phyloP scores from a whole-genome alignment of 2,888 invertebrate species.

The Oegoconia quadripuncta region DNA sequence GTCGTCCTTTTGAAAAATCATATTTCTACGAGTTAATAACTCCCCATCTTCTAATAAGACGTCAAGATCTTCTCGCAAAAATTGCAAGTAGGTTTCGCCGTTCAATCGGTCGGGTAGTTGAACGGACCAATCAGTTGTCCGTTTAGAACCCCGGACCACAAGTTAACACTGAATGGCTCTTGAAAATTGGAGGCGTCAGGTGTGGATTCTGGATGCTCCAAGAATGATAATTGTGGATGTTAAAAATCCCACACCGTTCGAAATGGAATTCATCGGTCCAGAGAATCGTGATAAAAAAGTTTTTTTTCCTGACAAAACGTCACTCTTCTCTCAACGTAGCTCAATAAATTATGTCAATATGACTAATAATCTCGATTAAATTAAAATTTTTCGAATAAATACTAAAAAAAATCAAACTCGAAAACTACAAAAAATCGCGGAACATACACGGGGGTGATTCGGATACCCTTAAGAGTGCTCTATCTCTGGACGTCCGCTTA shows the following conservation, averaged over 20 bases:
- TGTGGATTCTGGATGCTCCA: conserved; percentile 23
- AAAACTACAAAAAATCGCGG: no score
- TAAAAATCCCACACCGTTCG: conserved; percentile 21
- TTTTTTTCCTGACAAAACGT: conserved; percentile 12
- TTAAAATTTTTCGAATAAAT: no score
- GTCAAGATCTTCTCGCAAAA: neutral
- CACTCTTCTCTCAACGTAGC: no score
- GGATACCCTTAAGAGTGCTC: no score
- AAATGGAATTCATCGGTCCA: conserved; percentile 25
- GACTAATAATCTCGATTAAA: no score
- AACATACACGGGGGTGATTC: no score
- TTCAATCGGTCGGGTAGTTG: no score
- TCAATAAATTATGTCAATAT: no score
- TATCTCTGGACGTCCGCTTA: no score
- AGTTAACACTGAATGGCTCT: conserved; percentile 18
- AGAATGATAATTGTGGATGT: conserved; percentile 26
- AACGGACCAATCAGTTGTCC: conserved; percentile 11
- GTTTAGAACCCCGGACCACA: conserved; percentile 16
- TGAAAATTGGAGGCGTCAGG: conserved; percentile 14
- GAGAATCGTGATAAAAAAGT: conserved; percentile 23
- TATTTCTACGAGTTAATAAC: neutral
- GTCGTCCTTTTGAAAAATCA: neutral
- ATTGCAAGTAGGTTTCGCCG: neutral
- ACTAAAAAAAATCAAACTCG: no score
- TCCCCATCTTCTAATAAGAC: neutral